Conservation (phyloP, 2,888 invertebrate genomes). For the Physocephala rufipes region DNA sequence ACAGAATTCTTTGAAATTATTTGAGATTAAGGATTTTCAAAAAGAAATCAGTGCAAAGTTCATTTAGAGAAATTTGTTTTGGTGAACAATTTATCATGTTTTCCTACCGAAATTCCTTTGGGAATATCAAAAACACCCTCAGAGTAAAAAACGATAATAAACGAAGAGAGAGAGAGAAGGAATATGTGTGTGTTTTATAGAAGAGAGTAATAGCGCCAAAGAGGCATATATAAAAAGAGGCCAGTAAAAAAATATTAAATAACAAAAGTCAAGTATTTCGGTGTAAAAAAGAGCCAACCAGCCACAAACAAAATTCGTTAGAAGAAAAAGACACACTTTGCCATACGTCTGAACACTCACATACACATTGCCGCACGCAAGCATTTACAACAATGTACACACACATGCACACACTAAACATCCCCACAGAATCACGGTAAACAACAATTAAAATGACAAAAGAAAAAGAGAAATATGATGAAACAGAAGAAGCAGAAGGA, state of each 20-base stretch:
- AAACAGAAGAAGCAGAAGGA: not conserved
- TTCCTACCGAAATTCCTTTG: too few relatives aligned
- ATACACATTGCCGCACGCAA: too few relatives aligned
- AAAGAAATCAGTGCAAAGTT: too few relatives aligned
- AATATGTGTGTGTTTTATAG: too few relatives aligned
- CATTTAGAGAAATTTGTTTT: too few relatives aligned
- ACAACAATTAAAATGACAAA: constrained; percentile 61
- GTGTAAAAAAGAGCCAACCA: not conserved
- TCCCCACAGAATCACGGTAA: constrained; percentile 57
- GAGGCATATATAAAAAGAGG: too few relatives aligned
- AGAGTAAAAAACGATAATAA: not conserved
- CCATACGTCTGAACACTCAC: too few relatives aligned
- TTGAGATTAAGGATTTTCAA: too few relatives aligned
- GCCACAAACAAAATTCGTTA: not conserved
- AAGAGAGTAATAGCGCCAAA: too few relatives aligned
- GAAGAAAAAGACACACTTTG: not conserved
- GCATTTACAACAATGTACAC: too few relatives aligned
- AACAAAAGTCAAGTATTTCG: constrained; percentile 11
- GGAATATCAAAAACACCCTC: not conserved
- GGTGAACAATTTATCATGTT: too few relatives aligned
- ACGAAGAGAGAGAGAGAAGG: not conserved
- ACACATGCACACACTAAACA: constrained; percentile 1
- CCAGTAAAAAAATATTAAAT: not conserved
- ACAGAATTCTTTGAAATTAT: too few relatives aligned
- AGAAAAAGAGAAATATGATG: constrained; percentile 8